Evolutionary conservation across 2,797 vertebrate genomes (phyloP).

Genomic region (Gymnoscopelus braueri): DNA sequence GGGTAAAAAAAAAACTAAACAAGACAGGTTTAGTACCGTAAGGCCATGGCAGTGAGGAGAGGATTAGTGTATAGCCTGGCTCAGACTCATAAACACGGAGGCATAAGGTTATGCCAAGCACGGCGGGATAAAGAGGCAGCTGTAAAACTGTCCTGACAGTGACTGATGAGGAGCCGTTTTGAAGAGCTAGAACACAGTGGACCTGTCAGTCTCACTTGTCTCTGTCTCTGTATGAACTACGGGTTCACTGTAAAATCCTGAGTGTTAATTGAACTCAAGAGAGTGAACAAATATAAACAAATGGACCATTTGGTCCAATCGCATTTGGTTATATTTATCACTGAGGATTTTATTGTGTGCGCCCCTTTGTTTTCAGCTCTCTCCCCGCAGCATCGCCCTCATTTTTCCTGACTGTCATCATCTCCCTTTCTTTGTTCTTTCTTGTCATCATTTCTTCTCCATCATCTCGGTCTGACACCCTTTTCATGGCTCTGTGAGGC

Average conservation of each 20-base stretch:
- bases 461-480: background rate
- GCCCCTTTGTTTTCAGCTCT: conserved; percentile 27
- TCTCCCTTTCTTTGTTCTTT: conserved; percentile 64
- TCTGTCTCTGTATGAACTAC: conserved; percentile 49
- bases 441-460: conserved; percentile 55
- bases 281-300: background rate
- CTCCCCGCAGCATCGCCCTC: conserved; percentile 37
- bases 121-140: conserved; percentile 19
- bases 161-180: conserved; percentile 35
- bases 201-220: conserved; percentile 31
- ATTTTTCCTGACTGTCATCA: conserved; percentile 56
- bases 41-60: conserved; percentile 20
- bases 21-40: conserved; percentile 37
- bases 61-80: conserved; percentile 45
- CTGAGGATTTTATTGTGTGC: background rate
- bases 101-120: conserved; percentile 25
- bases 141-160: conserved; percentile 40
- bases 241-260: background rate
- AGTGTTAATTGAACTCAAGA: too few species aligned
- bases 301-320: background rate
- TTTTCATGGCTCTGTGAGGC: too few species aligned
- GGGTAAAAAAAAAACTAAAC: conserved; percentile 10
- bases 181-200: conserved; percentile 21
- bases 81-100: conserved; percentile 48
- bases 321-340: background rate